These are phyloP conservation scores for Peromyscus californicus DNA, from an alignment of 2,113 vertebrate genomes.

Conservation along the genomic window DNA sequence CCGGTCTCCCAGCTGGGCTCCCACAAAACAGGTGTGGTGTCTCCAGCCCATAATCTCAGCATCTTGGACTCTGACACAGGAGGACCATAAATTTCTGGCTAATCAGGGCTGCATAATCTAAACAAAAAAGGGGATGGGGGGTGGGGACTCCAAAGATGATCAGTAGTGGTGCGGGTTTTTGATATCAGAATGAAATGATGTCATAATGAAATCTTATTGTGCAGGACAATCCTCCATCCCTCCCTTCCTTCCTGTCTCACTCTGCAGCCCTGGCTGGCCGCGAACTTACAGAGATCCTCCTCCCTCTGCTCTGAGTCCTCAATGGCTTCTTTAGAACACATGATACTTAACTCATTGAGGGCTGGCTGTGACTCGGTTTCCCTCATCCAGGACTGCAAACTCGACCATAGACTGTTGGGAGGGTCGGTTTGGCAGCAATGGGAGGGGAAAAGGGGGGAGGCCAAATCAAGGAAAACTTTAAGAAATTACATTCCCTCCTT, in stretches of 20 bases:
- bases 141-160: neutral
- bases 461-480: neutral
- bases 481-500: neutral
- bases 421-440: neutral
- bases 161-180: neutral
- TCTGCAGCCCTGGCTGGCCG: neutral
- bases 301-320: neutral
- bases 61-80: neutral
- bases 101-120: neutral
- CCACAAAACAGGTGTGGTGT: neutral
- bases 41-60: neutral
- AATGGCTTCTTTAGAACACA: neutral
- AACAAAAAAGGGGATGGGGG: neutral
- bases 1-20: too few relatives aligned
- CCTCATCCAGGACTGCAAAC: neutral
- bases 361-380: neutral
- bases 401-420: neutral
- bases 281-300: neutral
- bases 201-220: neutral
- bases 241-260: neutral
- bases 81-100: neutral
- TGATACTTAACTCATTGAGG: neutral
- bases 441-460: neutral
- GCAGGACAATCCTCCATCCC: neutral
- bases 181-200: neutral